Conservation (phyloP, 2,797 vertebrate genomes). For the Tapirus indicus region DNA sequence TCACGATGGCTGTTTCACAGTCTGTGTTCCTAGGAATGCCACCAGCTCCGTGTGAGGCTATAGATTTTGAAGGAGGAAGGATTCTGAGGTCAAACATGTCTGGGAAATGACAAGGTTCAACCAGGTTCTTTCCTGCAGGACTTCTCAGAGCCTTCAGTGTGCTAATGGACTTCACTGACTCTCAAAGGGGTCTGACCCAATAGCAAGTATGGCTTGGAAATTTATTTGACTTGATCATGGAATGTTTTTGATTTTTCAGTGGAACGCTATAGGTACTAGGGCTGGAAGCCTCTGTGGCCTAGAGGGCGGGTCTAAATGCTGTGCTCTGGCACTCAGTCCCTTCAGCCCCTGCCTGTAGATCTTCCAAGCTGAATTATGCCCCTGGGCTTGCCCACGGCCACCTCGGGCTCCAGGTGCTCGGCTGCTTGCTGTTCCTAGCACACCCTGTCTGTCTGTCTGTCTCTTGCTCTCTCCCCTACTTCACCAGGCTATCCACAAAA, state of each 20-base stretch:
- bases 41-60: background rate
- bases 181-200: background rate
- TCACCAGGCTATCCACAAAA: background rate
- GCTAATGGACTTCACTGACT: background rate
- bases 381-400: accelerated
- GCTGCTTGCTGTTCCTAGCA: background rate
- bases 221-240: background rate
- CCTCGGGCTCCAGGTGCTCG: accelerated
- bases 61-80: background rate
- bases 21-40: too few species aligned
- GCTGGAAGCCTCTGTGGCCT: background rate
- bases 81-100: background rate
- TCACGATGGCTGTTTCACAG: background rate
- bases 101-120: background rate
- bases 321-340: background rate
- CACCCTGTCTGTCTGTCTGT: background rate
- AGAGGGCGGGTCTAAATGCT: background rate
- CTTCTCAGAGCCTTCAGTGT: background rate
- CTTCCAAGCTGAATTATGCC: background rate
- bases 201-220: background rate
- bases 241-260: background rate
- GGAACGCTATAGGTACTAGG: background rate
- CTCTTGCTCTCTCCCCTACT: background rate
- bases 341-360: background rate
- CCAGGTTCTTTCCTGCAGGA: background rate